Evolutionary conservation across 1,140 invertebrate species (phyloP).

Genomic region (Temnothorax longispinosus): DNA sequence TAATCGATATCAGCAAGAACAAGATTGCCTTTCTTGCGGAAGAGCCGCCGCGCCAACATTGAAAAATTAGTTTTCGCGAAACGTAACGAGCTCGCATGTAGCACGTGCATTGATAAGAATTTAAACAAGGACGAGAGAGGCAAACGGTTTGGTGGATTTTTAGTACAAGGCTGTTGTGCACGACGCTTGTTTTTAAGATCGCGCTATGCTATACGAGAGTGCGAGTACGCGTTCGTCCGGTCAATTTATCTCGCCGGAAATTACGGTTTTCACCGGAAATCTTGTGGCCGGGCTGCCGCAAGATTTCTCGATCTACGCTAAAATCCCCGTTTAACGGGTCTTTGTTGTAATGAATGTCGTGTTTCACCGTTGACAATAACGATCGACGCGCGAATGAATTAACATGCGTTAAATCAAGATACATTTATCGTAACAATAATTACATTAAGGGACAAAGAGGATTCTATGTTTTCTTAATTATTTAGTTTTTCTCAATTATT

Average conservation of each 20-base stretch:
- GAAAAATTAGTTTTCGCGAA: conserved; percentile 8
- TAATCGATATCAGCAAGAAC: not conserved
- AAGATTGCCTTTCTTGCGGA: not conserved
- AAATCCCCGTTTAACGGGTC: not conserved
- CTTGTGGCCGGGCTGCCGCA: conserved; percentile 57
- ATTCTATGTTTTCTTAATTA: not conserved
- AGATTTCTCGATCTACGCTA: conserved; percentile 33
- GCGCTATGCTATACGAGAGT: not conserved
- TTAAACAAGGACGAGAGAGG: conserved; percentile 48
- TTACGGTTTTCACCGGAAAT: conserved; percentile 72
- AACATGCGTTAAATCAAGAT: not conserved
- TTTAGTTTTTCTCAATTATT: not conserved
- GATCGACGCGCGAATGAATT: not conserved
- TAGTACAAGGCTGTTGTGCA: conserved; percentile 61
- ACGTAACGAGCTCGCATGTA: not conserved
- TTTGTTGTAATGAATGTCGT: not conserved
- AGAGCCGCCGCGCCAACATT: not conserved
- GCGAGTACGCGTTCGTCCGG: conserved; percentile 38
- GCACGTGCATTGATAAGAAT: conserved; percentile 17
- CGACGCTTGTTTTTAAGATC: conserved; percentile 35
- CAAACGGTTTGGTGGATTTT: conserved; percentile 66
- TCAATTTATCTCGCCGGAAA: conserved; percentile 73
- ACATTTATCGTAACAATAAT: not conserved
- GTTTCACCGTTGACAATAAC: not conserved
- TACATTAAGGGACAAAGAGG: not conserved